Evolutionary conservation across 2,797 vertebrate genomes (phyloP).

Genomic region (Micromesistius poutassou): DNA sequence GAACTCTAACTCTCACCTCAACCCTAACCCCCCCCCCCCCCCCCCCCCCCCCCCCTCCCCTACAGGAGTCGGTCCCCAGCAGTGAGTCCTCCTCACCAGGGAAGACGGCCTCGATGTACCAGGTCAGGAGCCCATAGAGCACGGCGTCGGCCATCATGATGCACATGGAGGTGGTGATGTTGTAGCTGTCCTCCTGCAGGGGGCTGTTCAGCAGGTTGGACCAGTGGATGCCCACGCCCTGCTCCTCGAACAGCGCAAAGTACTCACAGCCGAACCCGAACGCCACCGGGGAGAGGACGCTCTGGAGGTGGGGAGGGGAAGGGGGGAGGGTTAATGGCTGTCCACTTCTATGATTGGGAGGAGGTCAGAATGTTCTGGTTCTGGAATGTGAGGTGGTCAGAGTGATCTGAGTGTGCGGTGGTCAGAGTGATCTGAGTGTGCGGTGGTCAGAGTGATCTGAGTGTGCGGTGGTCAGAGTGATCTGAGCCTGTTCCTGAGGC

Average conservation of each 20-base stretch:
- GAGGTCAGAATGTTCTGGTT: too few species aligned
- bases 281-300: slow-evolving; percentile 92
- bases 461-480: too few species aligned
- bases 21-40: neutral
- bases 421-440: too few species aligned
- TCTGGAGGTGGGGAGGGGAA: slow-evolving; percentile 70
- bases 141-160: slow-evolving; percentile 93
- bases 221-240: slow-evolving; percentile 96
- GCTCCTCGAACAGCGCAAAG: slow-evolving; percentile 94
- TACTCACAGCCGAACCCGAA: slow-evolving; percentile 97
- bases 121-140: slow-evolving; percentile 91
- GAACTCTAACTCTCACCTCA: neutral
- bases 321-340: neutral
- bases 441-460: too few species aligned
- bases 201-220: slow-evolving; percentile 90
- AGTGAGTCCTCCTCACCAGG: slow-evolving; percentile 76
- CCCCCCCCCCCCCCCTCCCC: too few species aligned
- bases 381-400: too few species aligned
- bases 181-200: slow-evolving; percentile 87
- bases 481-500: too few species aligned
- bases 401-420: too few species aligned
- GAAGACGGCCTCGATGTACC: slow-evolving; percentile 97
- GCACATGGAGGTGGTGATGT: slow-evolving; percentile 84
- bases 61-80: neutral
- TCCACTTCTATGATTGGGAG: too few species aligned